Base-by-base conservation (phyloP, 2,888 invertebrate species). In the Pristionchus mayeri region DNA sequence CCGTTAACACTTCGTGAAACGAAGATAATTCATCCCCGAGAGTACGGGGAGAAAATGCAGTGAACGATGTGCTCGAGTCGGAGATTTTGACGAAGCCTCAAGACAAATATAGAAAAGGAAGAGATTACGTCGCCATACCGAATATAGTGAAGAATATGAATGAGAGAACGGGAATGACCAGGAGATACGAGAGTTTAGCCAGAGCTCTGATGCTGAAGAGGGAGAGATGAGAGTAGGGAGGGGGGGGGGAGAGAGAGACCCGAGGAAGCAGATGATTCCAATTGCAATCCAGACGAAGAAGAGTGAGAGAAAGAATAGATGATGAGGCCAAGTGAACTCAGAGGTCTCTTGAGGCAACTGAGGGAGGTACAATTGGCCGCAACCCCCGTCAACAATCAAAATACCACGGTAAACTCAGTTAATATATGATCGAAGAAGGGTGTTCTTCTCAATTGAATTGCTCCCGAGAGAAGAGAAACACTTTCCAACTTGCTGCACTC, bases 371-470 rank as follows among this genome's bases (percentile, higher is more conserved):
- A n/a, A n/a, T n/a, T n/a, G n/a, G n/a, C n/a, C n/a, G n/a, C n/a
- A n/a, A n/a, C n/a, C n/a, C n/a, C n/a, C n/a, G n/a, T n/a, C n/a
- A n/a, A n/a, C 44, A 44, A 6, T 44, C 44, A 44, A n/a, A n/a
- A 40, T 71, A 71, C 75, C 3, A 75, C 48, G 27, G 30, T 44
- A n/a, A 75, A 75, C n/a, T 75, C 48, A 24, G 75, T 75, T n/a
- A 48, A 24, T 16, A 75, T 27, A 24, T 75, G 75, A 75, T 75
- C 75, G 24, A 75, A 48, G 44, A 75, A 48, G 27, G 75, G 75
- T 44, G 75, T 75, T 44, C 75, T 75, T 75, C 75, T 75, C 37
- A 67, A 67, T 67, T 67, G 75, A 48, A 44, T 13, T 44, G 75
- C 0, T 24, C 24, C 40, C 44, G 75, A 75, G 30, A 75, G 11